A percentile compares a stretch with the other conserved stretches of the same genome.
Conservation (phyloP, 37 sponge, comb jelly and placozoan species). For the Bolinopsis microptera region DNA sequence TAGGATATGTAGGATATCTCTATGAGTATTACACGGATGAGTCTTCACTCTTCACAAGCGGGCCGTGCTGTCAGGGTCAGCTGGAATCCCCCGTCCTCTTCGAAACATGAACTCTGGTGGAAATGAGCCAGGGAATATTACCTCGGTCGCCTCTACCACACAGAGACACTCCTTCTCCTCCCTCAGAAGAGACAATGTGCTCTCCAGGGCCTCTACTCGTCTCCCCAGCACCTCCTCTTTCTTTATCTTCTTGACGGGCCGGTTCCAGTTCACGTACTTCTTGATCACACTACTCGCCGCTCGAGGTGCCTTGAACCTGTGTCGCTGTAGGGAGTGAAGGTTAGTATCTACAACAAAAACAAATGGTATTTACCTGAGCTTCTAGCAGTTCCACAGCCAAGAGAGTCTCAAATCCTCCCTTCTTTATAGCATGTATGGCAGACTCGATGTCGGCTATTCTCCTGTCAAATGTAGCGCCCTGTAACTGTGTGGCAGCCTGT, state of each 20-base stretch:
- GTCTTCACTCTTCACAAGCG: background rate
- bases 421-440: constrained; percentile 60
- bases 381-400: constrained; percentile 59
- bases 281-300: constrained; percentile 57
- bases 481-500: constrained; percentile 48
- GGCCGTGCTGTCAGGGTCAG: background rate
- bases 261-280: constrained; percentile 4
- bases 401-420: constrained; percentile 60
- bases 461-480: constrained; percentile 57
- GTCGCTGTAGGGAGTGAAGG: background rate
- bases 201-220: background rate
- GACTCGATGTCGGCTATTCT: constrained; percentile 62
- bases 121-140: background rate
- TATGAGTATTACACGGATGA: too few relatives aligned
- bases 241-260: constrained; percentile 31
- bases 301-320: background rate
- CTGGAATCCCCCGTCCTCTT: background rate
- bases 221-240: background rate
- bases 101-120: background rate
- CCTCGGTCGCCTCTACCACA: background rate
- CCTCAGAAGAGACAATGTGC: background rate
- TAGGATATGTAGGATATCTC: too few relatives aligned
- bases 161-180: constrained; percentile 22
- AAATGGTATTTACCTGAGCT: constrained; percentile 37
- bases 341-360: background rate